Conservation (phyloP, 2,797 vertebrate species). For the Sciurus vulgaris region DNA sequence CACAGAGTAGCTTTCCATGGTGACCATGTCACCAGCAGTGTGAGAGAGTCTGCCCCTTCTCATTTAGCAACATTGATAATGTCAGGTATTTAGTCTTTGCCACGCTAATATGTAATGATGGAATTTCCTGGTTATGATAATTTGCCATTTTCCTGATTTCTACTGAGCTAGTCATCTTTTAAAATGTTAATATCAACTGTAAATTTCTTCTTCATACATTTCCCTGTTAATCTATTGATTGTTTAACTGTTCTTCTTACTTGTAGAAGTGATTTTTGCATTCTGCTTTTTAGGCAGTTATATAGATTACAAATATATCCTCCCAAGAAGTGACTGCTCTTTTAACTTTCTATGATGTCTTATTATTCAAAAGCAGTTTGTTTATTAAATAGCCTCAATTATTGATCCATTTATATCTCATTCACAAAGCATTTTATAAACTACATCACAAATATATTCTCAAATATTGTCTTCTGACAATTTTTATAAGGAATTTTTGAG, state of each 20-base stretch:
- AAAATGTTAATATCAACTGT: background rate
- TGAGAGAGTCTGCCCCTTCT: too few relatives aligned
- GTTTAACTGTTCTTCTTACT: background rate
- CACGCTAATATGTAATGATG: background rate
- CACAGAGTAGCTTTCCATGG: too few relatives aligned
- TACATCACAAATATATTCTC: background rate
- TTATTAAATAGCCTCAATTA: background rate
- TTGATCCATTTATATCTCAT: background rate
- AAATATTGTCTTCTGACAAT: background rate
- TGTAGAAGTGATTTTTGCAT: background rate
- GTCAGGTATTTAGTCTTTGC: background rate
- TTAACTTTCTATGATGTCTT: background rate
- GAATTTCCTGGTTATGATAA: too few relatives aligned
- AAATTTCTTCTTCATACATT: background rate
- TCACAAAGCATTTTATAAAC: background rate
- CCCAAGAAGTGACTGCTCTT: background rate
- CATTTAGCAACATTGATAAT: too few relatives aligned
- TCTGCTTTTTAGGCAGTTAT: background rate
- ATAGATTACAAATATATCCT: background rate
- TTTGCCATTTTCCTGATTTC: background rate
- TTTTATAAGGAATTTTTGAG: background rate
- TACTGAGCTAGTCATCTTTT: background rate
- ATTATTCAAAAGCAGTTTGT: background rate
- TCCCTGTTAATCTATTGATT: background rate
- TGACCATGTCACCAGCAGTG: too few relatives aligned